phyloP scores from a whole-genome alignment of 2,888 invertebrate species.

The Eupithecia insigniata region DNA sequence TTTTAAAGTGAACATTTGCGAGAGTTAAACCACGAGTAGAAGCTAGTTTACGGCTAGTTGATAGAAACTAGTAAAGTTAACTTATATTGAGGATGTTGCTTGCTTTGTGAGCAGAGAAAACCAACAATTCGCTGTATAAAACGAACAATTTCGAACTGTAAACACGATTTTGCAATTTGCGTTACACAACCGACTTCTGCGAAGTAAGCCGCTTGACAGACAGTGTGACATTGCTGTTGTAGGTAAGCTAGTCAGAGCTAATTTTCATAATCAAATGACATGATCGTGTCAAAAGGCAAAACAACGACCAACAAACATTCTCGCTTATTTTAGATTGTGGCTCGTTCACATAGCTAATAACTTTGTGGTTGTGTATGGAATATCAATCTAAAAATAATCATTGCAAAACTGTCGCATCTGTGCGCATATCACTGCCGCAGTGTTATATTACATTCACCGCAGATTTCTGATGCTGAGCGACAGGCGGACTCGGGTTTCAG shows the following conservation, averaged over 20 bases:
- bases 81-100: not conserved
- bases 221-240: not conserved
- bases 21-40: not conserved
- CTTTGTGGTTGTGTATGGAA: too few relatives aligned
- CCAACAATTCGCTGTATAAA: not conserved
- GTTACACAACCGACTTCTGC: not conserved
- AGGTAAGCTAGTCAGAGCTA: constrained; percentile 1
- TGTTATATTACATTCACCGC: constrained; percentile 68
- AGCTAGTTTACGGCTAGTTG: not conserved
- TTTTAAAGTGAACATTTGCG: not conserved
- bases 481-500: constrained; percentile 66
- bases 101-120: not conserved
- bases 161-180: not conserved
- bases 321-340: not conserved
- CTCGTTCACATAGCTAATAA: too few relatives aligned
- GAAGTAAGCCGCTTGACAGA: not conserved
- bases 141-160: not conserved
- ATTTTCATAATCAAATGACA: constrained; percentile 17
- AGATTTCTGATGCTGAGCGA: constrained; percentile 72
- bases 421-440: constrained; percentile 49
- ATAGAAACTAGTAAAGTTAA: not conserved
- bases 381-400: not conserved
- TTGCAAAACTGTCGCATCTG: constrained; percentile 33
- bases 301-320: not conserved
- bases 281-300: not conserved